A percentile compares a stretch with the other conserved stretches of the same genome.
Conservation (phyloP, 2,797 vertebrate genomes). For the Gobionotothen gibberifrons region DNA sequence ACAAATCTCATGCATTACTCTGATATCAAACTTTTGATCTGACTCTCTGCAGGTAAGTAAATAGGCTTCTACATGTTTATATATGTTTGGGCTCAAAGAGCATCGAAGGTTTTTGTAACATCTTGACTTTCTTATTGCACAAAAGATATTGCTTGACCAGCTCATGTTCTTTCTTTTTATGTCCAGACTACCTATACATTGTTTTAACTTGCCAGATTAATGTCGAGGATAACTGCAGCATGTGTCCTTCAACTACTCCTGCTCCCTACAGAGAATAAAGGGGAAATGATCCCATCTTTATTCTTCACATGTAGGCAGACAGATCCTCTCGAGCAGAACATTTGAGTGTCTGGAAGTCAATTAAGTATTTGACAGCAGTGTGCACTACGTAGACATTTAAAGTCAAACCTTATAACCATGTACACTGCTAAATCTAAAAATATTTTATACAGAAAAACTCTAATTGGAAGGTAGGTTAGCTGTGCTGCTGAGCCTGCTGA, state of each 20-base stretch:
- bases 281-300: not conserved
- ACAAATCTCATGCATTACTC: too few species aligned
- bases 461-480: constrained; percentile 15
- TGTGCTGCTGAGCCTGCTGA: constrained; percentile 27
- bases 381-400: not conserved
- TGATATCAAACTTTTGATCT: too few species aligned
- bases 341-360: constrained; percentile 1
- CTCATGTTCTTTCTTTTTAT: not conserved
- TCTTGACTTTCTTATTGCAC: not conserved
- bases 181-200: not conserved
- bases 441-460: constrained; percentile 8
- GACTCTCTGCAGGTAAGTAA: too few species aligned
- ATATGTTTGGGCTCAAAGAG: not conserved
- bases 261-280: not conserved
- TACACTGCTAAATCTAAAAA: not conserved
- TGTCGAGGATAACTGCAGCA: not conserved
- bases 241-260: constrained; percentile 8
- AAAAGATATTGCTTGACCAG: not conserved
- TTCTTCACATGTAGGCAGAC: not conserved
- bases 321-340: not conserved
- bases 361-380: not conserved
- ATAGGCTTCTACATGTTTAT: not conserved
- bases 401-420: not conserved
- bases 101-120: not conserved
- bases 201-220: not conserved